Evolutionary conservation across 2,797 vertebrate species (phyloP).

Genomic region (Steatocranus sp.): DNA sequence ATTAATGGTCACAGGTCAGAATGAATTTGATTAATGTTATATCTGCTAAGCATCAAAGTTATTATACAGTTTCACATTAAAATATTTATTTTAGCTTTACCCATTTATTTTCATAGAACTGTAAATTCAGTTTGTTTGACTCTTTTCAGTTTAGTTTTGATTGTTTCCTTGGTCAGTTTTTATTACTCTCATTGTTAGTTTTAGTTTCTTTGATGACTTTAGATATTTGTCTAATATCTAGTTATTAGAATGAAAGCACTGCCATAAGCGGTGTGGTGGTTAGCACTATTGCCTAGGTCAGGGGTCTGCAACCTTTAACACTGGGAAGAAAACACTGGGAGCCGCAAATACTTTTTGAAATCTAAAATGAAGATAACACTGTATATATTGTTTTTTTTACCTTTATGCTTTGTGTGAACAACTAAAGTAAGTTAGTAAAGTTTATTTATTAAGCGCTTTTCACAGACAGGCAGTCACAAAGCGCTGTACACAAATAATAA

Average conservation of each 20-base stretch:
- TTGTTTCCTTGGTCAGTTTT: background rate
- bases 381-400: no score
- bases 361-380: no score
- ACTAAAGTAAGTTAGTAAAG: no score
- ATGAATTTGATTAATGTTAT: background rate
- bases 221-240: background rate
- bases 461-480: no score
- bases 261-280: background rate
- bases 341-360: no score
- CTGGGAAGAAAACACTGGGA: no score
- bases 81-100: background rate
- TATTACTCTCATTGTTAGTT: background rate
- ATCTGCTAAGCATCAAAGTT: background rate
- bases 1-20: background rate
- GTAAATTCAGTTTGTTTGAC: background rate
- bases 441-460: no score
- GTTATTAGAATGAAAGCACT: background rate
- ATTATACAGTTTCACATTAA: background rate
- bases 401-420: no score
- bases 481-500: no score
- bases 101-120: background rate
- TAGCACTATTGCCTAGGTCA: rapidly evolving
- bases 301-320: no score
- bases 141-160: background rate
- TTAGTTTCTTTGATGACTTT: background rate